phyloP scores from a whole-genome alignment of 2,888 invertebrate species.

The Galeruca laticollis region DNA sequence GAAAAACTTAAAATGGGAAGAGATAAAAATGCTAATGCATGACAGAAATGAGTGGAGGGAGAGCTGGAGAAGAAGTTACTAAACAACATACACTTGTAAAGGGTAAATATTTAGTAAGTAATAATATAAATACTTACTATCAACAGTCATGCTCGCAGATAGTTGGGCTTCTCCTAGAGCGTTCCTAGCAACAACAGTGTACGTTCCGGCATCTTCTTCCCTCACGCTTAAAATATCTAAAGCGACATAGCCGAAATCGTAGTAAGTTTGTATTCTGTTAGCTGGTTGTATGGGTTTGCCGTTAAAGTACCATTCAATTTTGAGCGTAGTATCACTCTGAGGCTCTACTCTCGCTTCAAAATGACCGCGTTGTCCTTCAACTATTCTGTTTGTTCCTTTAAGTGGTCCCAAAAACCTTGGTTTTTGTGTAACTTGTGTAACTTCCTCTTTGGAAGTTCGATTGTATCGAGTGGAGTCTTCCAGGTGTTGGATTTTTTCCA shows the following conservation, averaged over 20 bases:
- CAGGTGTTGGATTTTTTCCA: slow-evolving; percentile 90
- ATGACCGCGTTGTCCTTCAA: slow-evolving; percentile 94
- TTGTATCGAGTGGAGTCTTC: slow-evolving; percentile 85
- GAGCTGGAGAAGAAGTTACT: too few species aligned
- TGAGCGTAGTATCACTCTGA: slow-evolving; percentile 92
- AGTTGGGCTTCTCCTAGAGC: slow-evolving; percentile 89
- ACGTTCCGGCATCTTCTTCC: slow-evolving; percentile 92
- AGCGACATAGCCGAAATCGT: slow-evolving; percentile 97
- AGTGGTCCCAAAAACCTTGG: slow-evolving; percentile 90
- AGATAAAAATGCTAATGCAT: too few species aligned
- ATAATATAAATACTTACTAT: slow-evolving; percentile 80
- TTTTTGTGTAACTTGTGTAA: slow-evolving; percentile 80
- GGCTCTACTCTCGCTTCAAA: slow-evolving; percentile 96
- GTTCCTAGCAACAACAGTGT: slow-evolving; percentile 93
- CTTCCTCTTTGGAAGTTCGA: slow-evolving; percentile 76
- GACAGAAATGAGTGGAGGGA: too few species aligned
- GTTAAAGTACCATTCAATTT: slow-evolving; percentile 97
- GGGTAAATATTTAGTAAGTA: too few species aligned
- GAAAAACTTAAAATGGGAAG: too few species aligned
- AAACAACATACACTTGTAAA: too few species aligned
- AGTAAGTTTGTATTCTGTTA: slow-evolving; percentile 92
- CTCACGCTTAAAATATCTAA: slow-evolving; percentile 94
- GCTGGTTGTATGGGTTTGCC: slow-evolving; percentile 90
- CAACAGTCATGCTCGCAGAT: slow-evolving; percentile 86
- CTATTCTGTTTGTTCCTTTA: slow-evolving; percentile 92